Evolutionary conservation across 2,888 invertebrate species (phyloP).

Genomic region (Sphaeridia pumilis): DNA sequence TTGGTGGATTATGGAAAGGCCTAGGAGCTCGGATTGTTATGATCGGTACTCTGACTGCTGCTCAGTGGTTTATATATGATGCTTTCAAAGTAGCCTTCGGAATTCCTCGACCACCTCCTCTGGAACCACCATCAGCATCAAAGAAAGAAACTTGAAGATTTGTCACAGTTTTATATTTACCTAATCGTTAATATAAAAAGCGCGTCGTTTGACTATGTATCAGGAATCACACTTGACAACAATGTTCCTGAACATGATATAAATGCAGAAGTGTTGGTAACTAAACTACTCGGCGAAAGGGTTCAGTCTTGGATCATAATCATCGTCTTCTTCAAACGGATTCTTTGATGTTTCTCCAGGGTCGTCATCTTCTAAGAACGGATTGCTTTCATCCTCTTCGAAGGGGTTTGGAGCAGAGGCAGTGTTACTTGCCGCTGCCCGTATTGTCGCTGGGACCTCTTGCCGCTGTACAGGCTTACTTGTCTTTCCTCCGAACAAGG

Average conservation of each 20-base stretch:
- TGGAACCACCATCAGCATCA: conserved; percentile 82
- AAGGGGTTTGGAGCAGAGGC: conserved; percentile 37
- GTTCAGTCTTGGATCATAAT: conserved; percentile 65
- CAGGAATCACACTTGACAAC: no score
- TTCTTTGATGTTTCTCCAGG: conserved; percentile 30
- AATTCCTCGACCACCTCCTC: conserved; percentile 89
- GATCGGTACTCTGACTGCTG: conserved; percentile 84
- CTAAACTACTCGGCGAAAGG: conserved; percentile 49
- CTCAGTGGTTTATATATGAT: conserved; percentile 88
- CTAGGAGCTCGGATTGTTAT: conserved; percentile 73
- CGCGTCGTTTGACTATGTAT: no score
- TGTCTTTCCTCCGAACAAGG: no score
- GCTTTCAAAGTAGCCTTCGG: conserved; percentile 69
- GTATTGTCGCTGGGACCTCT: no score
- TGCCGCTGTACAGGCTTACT: no score
- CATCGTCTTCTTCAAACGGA: conserved; percentile 40
- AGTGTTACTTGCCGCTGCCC: not conserved
- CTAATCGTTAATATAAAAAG: no score
- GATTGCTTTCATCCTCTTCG: conserved; percentile 43
- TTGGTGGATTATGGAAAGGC: conserved; percentile 67
- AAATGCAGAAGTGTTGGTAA: no score
- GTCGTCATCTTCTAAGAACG: conserved; percentile 41
- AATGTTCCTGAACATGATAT: no score
- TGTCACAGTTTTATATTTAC: no score
- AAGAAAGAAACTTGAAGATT: no score